These are phyloP conservation scores for Hipposideros armiger DNA, from an alignment of 2,113 vertebrate species.

Conservation along the genomic window DNA sequence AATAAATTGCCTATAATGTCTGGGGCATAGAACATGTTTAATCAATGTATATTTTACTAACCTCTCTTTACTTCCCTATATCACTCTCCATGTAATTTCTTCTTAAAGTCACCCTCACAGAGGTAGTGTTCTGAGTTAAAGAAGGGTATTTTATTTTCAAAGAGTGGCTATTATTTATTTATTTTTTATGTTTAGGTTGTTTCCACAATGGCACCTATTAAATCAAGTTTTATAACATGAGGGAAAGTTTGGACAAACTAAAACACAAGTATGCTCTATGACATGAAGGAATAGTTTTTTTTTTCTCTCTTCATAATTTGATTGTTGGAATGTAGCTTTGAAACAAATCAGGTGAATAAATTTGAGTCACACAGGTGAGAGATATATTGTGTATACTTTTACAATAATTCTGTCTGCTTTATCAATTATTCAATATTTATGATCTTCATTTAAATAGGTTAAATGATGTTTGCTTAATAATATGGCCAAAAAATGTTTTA, in stretches of 20 bases:
- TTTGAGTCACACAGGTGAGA: background rate
- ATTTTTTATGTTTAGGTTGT: background rate
- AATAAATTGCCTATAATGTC: background rate
- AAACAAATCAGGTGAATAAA: background rate
- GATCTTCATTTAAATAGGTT: conserved; percentile 7
- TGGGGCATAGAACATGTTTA: background rate
- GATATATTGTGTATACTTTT: background rate
- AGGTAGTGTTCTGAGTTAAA: background rate
- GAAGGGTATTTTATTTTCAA: background rate
- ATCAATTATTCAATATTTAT: background rate
- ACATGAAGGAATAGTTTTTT: background rate
- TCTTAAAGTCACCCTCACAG: background rate
- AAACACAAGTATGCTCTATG: background rate
- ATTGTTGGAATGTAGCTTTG: background rate
- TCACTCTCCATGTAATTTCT: background rate
- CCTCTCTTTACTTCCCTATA: background rate
- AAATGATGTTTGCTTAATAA: background rate
- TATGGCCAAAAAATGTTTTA: background rate
- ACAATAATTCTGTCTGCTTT: background rate
- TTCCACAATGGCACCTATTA: background rate
- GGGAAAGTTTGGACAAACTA: background rate
- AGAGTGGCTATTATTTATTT: background rate
- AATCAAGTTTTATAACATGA: background rate
- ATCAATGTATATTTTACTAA: background rate
- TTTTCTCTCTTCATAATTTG: background rate